These are phyloP conservation scores for Epizoanthus ramosus DNA, from an alignment of 92 coral and sea anemone species.

Conservation along the genomic window DNA sequence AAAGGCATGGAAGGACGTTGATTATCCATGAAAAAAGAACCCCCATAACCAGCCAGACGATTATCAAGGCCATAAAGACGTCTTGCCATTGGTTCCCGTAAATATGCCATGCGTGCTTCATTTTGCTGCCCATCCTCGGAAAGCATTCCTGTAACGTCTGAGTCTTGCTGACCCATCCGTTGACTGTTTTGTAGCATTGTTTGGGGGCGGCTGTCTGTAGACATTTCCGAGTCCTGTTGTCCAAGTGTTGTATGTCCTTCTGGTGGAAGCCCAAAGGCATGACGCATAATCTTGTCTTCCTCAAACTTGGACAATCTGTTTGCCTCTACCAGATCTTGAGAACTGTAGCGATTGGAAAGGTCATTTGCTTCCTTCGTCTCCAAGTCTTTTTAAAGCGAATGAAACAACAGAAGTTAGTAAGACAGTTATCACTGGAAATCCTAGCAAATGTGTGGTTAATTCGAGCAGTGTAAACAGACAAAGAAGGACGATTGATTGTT, in stretches of 20 bases:
- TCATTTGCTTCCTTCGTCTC: constrained; percentile 40
- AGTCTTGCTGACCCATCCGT: background rate
- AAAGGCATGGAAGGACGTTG: background rate
- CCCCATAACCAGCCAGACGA: too few relatives aligned
- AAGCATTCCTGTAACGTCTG: background rate
- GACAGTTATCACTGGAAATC: background rate
- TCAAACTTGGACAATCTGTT: constrained; percentile 35
- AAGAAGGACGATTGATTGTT: background rate
- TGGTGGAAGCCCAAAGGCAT: constrained; percentile 26
- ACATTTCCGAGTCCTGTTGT: constrained; percentile 18
- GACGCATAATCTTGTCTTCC: constrained; percentile 36
- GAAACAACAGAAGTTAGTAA: background rate
- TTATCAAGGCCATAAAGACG: too few relatives aligned
- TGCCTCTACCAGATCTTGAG: constrained; percentile 28
- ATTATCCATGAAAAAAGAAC: too few relatives aligned
- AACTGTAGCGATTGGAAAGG: constrained; percentile 13
- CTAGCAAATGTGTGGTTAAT: background rate
- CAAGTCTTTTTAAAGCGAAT: background rate
- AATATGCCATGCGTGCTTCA: constrained; percentile 3
- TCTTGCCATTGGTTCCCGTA: background rate
- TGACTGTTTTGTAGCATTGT: background rate
- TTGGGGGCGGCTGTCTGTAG: background rate
- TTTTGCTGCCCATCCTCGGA: background rate
- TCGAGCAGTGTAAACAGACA: background rate
- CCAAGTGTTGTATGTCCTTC: constrained; percentile 33